Evolutionary conservation across 2,888 invertebrate genomes (phyloP), one percentile per base, ranked within the genome.

Genomic region (Girardia tigrina): DNA sequence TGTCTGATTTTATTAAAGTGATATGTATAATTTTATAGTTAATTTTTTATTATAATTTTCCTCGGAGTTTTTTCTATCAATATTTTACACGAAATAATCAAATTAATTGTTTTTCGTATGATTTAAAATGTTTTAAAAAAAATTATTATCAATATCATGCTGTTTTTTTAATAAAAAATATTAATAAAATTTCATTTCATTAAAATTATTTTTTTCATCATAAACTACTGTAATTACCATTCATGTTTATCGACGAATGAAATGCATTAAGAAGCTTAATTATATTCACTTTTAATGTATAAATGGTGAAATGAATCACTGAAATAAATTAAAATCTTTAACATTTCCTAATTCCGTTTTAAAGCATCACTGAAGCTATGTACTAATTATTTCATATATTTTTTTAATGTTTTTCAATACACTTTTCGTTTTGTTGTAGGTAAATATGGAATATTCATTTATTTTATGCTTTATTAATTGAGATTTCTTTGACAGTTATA

Each of bases 291-390:
- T 56, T 56, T 56, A 4, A 56, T 56, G 56, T 56, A 56, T 56
- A 56, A 56, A 56, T 56, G 23, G 56, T 56, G 56, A 56, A 56
- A 56, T 56, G 56, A 56, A 56, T 56, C 56, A 56, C 56, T 56
- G 56, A 56, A 56, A 56, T 56, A 56, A 56, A 56, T 56, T 56
- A 56, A 56, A 56, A 56, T 56, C 56, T 56, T 56, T 56, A 56
- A 56, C 56, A 56, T 56, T 56, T 56, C 56, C 56, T 56, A 56
- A 56, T 56, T 56, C 56, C 56, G 56, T 56, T 56, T 56, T 56
- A 56, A 56, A 56, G 56, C 56, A 56, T 56, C 56, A 56, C 56
- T 56, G 23, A 56, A 56, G 56, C 56, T 56, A 56, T 56, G 56
- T 56, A 56, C 23, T 56, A 56, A 56, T 56, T 56, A 56, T 56